Evolutionary conservation across 2,113 vertebrate species (phyloP).

Genomic region (Tragelaphus imberbis): DNA sequence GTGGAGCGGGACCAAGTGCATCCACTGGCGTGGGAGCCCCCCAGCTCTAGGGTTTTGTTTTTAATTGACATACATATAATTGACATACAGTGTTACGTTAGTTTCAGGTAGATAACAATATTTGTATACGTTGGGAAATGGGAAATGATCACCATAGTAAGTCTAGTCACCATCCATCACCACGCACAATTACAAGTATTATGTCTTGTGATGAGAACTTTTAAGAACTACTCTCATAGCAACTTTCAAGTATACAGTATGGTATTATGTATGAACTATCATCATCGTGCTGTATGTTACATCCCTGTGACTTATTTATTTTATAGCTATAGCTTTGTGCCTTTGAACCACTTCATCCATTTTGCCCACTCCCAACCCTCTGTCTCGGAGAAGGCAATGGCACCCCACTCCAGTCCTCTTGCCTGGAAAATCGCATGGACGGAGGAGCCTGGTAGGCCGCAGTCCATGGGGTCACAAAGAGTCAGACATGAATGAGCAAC

Average conservation of each 20-base stretch:
- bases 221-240: neutral
- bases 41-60: neutral
- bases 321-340: neutral
- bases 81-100: neutral
- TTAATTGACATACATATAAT: neutral
- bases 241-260: neutral
- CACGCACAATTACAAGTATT: neutral
- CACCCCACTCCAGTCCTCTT: too few relatives aligned
- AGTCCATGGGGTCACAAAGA: accelerated
- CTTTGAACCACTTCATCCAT: neutral
- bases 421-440: too few relatives aligned
- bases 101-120: neutral
- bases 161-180: neutral
- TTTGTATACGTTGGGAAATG: neutral
- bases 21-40: neutral
- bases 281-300: accelerated
- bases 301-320: too few relatives aligned
- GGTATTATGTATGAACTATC: neutral
- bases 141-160: neutral
- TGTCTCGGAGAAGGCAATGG: neutral
- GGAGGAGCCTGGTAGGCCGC: too few relatives aligned
- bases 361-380: neutral
- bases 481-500: too few relatives aligned
- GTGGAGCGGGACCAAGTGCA: neutral
- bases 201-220: too few relatives aligned